phyloP scores from a whole-genome alignment of 2,113 vertebrate species.

The Macaca fascicularis region T2T-MFA8v1.1 NC_088379.1:20890001-20890500 shows the following conservation, averaged over 20 bases:
- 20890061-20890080: not conserved
- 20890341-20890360: not conserved
- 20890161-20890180: not conserved
- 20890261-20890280: not conserved
- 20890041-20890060: not conserved
- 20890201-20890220: not conserved
- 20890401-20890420: not conserved
- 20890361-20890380: accelerated
- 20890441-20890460: not conserved
- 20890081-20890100: not conserved
- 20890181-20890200: not conserved
- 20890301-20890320: not conserved
- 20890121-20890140: not conserved
- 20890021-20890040: not conserved
- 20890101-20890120: not conserved
- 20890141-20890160: not conserved
- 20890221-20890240: not conserved
- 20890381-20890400: not conserved
- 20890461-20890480: not conserved
- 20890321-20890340: not conserved
- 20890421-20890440: not conserved
- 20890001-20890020: not conserved
- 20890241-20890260: not conserved
- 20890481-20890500: not conserved
- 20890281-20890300: not conserved